Conservation (phyloP, 2,113 vertebrate species). For the Gymnocephalus cernua region DNA sequence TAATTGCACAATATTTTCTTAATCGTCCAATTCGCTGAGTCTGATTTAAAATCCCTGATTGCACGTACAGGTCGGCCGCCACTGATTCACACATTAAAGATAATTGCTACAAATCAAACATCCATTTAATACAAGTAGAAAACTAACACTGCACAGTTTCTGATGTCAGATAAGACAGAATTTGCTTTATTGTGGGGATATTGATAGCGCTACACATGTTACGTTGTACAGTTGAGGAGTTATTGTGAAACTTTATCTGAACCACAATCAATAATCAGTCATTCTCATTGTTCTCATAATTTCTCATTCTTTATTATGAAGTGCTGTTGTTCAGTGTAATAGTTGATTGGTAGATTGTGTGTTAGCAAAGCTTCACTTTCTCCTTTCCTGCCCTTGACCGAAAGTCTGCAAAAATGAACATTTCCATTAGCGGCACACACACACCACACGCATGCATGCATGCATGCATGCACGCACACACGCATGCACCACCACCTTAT, state of each 20-base stretch:
- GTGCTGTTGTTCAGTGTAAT: background rate
- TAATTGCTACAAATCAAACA: background rate
- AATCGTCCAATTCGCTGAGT: too few relatives aligned
- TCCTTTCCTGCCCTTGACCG: background rate
- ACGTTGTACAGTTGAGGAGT: too few relatives aligned
- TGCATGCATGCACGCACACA: background rate
- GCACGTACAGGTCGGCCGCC: too few relatives aligned
- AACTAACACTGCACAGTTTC: background rate
- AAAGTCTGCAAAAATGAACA: background rate
- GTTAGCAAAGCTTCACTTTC: background rate
- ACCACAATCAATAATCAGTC: too few relatives aligned
- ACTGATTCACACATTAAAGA: background rate
- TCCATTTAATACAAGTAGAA: background rate
- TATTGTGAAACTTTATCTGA: too few relatives aligned
- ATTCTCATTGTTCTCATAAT: too few relatives aligned
- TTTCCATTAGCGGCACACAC: background rate
- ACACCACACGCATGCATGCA: background rate
- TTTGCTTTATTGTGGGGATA: too few relatives aligned
- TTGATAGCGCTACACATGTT: too few relatives aligned
- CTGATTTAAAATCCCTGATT: too few relatives aligned
- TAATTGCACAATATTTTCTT: too few relatives aligned
- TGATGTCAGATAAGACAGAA: too few relatives aligned
- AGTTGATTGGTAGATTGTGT: background rate
- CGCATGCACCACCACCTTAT: background rate
- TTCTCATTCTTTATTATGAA: too few relatives aligned